A percentile compares a stretch with the other conserved stretches of the same genome.
phyloP scores from a whole-genome alignment of 2,113 vertebrate species.

The Fulmarus glacialis region DNA sequence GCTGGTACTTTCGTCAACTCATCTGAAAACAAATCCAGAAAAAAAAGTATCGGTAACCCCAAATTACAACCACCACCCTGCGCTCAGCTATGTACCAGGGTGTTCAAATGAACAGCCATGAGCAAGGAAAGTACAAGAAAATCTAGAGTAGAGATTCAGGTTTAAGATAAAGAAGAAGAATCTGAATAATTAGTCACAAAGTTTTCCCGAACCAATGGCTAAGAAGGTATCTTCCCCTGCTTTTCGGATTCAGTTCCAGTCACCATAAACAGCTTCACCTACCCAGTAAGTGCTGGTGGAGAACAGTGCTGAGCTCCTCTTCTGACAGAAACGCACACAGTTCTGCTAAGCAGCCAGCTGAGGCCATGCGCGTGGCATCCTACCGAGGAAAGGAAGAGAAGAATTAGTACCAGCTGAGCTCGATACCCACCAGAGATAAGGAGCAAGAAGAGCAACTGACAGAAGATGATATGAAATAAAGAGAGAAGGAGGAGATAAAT shows the following conservation, averaged over 20 bases:
- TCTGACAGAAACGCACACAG: conserved; percentile 93
- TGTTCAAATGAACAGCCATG: rapidly evolving
- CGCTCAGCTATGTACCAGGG: background rate
- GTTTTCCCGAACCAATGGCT: background rate
- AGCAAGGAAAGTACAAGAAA: background rate
- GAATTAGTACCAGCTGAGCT: background rate
- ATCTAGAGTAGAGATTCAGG: background rate
- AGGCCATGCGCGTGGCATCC: conserved; percentile 95
- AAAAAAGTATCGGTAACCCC: background rate
- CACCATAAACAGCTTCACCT: background rate
- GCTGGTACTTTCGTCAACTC: background rate
- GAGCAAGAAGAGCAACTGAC: background rate
- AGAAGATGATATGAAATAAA: background rate
- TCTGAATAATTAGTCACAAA: background rate
- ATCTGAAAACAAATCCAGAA: background rate
- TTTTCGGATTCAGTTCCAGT: background rate
- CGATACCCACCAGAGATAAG: background rate
- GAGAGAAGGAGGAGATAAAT: background rate
- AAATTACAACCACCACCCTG: background rate
- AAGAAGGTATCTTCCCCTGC: background rate
- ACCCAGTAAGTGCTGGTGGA: conserved; percentile 92
- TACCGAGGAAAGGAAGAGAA: conserved; percentile 33
- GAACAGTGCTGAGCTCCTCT: conserved; percentile 86
- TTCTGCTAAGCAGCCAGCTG: conserved; percentile 93
- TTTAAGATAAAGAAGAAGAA: background rate